phyloP scores from a whole-genome alignment of 2,888 invertebrate species.

The Xylota sylvarum region DNA sequence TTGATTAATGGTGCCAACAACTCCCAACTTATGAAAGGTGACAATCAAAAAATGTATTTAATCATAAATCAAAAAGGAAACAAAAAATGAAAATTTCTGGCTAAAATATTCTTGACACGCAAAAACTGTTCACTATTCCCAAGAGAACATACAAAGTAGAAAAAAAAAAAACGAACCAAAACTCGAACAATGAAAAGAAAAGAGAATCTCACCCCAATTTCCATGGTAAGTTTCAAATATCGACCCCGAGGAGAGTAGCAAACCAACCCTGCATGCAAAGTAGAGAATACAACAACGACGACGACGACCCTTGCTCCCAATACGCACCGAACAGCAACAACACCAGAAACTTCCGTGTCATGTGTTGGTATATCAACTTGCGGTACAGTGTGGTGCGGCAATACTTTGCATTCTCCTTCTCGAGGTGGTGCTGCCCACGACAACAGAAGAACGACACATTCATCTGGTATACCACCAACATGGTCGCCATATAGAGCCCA shows the following conservation, averaged over 20 bases:
- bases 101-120: conserved; percentile 65
- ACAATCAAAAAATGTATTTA: conserved; percentile 66
- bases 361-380: conserved; percentile 69
- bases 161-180: conserved; percentile 9
- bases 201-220: conserved; percentile 70
- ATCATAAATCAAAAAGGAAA: conserved; percentile 65
- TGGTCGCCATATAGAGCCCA: conserved; percentile 22
- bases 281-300: conserved; percentile 32
- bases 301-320: conserved; percentile 63
- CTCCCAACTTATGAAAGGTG: conserved; percentile 64
- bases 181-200: conserved; percentile 33
- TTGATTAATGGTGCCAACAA: conserved; percentile 65
- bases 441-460: conserved; percentile 54
- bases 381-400: conserved; percentile 28
- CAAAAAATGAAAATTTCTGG: conserved; percentile 23
- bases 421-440: conserved; percentile 29
- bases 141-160: conserved; percentile 23
- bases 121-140: conserved; percentile 68
- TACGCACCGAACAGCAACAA: conserved; percentile 66
- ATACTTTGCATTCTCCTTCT: conserved; percentile 19
- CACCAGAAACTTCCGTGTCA: conserved; percentile 72
- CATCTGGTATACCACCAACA: conserved; percentile 59
- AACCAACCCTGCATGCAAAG: conserved; percentile 27
- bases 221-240: conserved; percentile 74
- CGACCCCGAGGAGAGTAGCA: conserved; percentile 73